A percentile compares a stretch with the other conserved stretches of the same genome.
These are phyloP conservation scores for Drosophila helvetica DNA, from an alignment of 2,888 invertebrate genomes.

Conservation along the genomic window DNA sequence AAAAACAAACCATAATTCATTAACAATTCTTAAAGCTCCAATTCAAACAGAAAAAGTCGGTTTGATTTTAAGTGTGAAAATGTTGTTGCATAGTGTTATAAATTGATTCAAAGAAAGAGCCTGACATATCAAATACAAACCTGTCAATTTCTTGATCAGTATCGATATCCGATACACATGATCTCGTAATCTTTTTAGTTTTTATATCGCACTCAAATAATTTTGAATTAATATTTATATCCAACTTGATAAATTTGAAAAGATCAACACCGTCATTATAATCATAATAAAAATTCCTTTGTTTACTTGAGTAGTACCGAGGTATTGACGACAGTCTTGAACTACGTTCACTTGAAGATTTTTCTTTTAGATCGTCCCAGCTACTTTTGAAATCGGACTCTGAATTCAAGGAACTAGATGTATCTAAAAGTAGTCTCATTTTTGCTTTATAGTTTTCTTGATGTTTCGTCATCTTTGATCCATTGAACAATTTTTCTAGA, in stretches of 20 bases:
- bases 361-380: neutral
- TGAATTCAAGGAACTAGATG: slow-evolving; percentile 56
- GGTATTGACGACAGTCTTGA: neutral
- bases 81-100: too few species aligned
- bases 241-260: slow-evolving; percentile 70
- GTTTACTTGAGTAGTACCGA: neutral
- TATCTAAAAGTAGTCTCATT: slow-evolving; percentile 52
- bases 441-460: slow-evolving; percentile 66
- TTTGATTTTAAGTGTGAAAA: too few species aligned
- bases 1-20: too few species aligned
- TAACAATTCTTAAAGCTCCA: too few species aligned
- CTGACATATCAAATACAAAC: slow-evolving; percentile 46
- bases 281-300: slow-evolving; percentile 31
- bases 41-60: too few species aligned
- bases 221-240: slow-evolving; percentile 60
- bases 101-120: neutral
- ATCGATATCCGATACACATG: slow-evolving; percentile 59
- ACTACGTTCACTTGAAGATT: slow-evolving; percentile 1
- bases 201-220: neutral
- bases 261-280: slow-evolving; percentile 74
- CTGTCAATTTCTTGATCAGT: slow-evolving; percentile 81
- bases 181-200: slow-evolving; percentile 18
- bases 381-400: slow-evolving; percentile 22
- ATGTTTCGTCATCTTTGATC: slow-evolving; percentile 52
- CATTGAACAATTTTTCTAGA: slow-evolving; percentile 54